These are phyloP conservation scores for Hydrozoanthus tunicans DNA, from an alignment of 64 coral and sea anemone species.

Conservation along the genomic window DNA sequence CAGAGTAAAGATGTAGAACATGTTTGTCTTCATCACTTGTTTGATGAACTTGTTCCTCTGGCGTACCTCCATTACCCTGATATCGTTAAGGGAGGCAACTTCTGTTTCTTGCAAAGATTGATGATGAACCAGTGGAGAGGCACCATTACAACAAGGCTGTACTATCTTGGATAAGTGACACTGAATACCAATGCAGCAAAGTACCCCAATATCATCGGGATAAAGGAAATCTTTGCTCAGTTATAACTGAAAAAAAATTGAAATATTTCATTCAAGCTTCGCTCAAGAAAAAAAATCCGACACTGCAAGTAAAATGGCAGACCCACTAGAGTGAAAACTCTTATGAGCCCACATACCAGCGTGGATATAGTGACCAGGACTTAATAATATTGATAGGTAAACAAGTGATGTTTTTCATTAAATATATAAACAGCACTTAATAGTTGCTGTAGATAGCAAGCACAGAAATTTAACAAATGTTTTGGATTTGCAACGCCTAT, in stretches of 20 bases:
- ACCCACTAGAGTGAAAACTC: constrained; percentile 51
- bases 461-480: not conserved
- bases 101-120: constrained; percentile 40
- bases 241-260: constrained; percentile 66
- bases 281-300: constrained; percentile 64
- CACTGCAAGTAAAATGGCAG: constrained; percentile 49
- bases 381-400: constrained; percentile 75
- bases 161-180: constrained; percentile 70
- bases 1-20: constrained; percentile 70
- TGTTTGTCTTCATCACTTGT: constrained; percentile 57
- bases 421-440: too few species aligned
- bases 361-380: constrained; percentile 78
- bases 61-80: constrained; percentile 65
- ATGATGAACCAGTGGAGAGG: constrained; percentile 69
- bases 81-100: constrained; percentile 55
- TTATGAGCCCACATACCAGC: constrained; percentile 53
- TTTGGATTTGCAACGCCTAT: not conserved
- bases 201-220: constrained; percentile 54
- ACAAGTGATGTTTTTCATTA: not conserved
- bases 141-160: constrained; percentile 69
- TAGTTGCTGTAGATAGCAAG: not conserved
- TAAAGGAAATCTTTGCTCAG: constrained; percentile 55
- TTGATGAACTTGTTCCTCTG: constrained; percentile 63
- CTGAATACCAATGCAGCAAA: constrained; percentile 32
- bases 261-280: constrained; percentile 73